Evolutionary conservation across 2,797 vertebrate species (phyloP), one percentile per base, ranked within the genome.

Genomic region (Helicolenus hilgendorfi): DNA sequence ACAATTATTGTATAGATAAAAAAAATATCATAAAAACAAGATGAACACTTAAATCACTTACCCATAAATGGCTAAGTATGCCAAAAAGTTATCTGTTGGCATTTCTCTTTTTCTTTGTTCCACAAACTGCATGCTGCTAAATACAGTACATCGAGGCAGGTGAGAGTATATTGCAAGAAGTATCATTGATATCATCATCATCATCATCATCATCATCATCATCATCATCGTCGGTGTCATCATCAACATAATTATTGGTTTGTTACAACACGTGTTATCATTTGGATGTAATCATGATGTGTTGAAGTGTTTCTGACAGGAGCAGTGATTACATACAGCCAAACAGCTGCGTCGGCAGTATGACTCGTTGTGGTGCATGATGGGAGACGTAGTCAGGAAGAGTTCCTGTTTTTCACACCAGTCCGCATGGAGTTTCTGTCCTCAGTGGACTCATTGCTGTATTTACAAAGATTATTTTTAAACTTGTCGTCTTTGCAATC

Each of bases 1-100:
- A 99, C 98, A 99, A 97, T 99, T 99, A 99, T 99, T 98, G 97
- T 98, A 98, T 98, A 99, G 98, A 98, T 99, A 98, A 99, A 99
- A 98, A 98, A 99, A 99, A 99, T 98, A 98, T 98, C 98, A 98
- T 99, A 99, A 99, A 99, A 99, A 99, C 98, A 98, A 97, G 98
- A 99, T 98, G 98, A 98, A 98, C 98, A 98, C 98, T 98, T 98
- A 98, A 93, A 94, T 98, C 98, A 98, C 98, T 98, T 98, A 98
- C 98, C 98, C 98, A 98, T 98, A 98, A 96, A 98, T 98, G 98
- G 98, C 98, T 98, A 96, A 98, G 97, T 98, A 97, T 98, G 98
- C 98, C 98, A 98, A 98, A 91, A 97, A 98, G 97, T 97, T 97
- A 97, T 98, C 97, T 98, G 97, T 96, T 98, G 97, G 97, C 97